phyloP scores from a whole-genome alignment of 2,888 invertebrate species.

The Operophtera brumata region DNA sequence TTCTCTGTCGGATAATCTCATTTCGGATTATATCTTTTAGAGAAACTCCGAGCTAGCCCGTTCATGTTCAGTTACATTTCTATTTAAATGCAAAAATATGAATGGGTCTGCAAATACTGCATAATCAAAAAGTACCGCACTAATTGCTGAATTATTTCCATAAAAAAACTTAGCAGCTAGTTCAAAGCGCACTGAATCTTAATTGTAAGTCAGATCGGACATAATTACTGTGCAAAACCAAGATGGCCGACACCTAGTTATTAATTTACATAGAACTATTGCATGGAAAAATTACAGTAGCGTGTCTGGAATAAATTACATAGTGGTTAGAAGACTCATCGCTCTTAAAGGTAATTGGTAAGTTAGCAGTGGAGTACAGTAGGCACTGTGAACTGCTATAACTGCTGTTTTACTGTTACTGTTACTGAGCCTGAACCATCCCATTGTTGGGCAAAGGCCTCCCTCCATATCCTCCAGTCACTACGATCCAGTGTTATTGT shows the following conservation, averaged over 20 bases:
- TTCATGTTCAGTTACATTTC: conserved; percentile 2
- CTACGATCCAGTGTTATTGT: too few species aligned
- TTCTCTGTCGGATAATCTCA: too few species aligned
- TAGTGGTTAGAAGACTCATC: conserved; percentile 20
- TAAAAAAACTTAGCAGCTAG: conserved; percentile 27
- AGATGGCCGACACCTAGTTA: conserved; percentile 29
- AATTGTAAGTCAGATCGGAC: conserved; percentile 30
- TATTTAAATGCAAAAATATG: not conserved
- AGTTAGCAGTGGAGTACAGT: not conserved
- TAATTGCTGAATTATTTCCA: conserved; percentile 24
- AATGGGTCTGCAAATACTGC: conserved; percentile 1
- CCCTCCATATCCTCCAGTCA: too few species aligned
- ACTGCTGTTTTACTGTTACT: too few species aligned
- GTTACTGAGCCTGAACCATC: too few species aligned
- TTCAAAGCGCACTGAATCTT: conserved; percentile 34
- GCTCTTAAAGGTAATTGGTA: conserved; percentile 10
- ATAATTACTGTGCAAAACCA: conserved; percentile 31
- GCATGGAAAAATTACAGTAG: conserved; percentile 28
- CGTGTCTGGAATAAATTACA: conserved; percentile 32
- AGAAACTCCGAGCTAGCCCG: too few species aligned
- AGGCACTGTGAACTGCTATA: not conserved
- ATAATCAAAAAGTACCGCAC: conserved; percentile 11
- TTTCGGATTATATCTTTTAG: too few species aligned
- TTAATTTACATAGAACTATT: conserved; percentile 33
- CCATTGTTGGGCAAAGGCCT: too few species aligned